Evolutionary conservation across 2,888 invertebrate species (phyloP), one percentile per base, ranked within the genome.

Genomic region (Epinotia demarniana): DNA sequence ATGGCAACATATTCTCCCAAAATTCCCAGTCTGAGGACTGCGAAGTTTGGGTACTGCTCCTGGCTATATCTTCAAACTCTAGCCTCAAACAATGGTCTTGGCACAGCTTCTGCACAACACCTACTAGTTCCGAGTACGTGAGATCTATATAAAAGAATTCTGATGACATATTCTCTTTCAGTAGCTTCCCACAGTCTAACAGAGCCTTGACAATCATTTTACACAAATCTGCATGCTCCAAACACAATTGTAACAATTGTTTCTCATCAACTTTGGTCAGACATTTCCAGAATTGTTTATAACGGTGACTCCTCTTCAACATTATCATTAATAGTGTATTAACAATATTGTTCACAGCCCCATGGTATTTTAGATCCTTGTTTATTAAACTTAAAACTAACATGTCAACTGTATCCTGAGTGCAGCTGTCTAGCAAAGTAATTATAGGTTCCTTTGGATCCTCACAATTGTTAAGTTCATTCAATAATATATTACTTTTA

Each of bases 91-190:
- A 81, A 77, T 88, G 78, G 86, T 90, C 85, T 68, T 84, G 82
- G 77, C 90, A 89, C 43, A 96, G 86, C 76, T 80, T 88, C 80
- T 87, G 87, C 0, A 95, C 86, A 53, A 94, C 82, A 49, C 81
- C 80, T 2, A 90, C 82, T 73, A 96, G 85, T 81, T 95, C 92
- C 0, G 90, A 86, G 83, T 95, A 95, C 76, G 90, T 89, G 43
- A 96, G 86, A 78, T 95, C 93, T 71, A 93, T 88, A 77, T 93
- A 92, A 85, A 92, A 93, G 69, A 81, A 90, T 73, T 92, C 89
- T 0, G 87, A 80, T 0, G 91, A 91, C 87, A 93, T 89, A 70
- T 89, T 83, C 66, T 91, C 88, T 75, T 83, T 81, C 3, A 92
- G 58, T 55, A 92, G 83, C 81, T 88, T 94, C 71, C 92, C 92